phyloP scores from a whole-genome alignment of 2,113 vertebrate genomes.

The Daubentonia madagascariensis region DNA sequence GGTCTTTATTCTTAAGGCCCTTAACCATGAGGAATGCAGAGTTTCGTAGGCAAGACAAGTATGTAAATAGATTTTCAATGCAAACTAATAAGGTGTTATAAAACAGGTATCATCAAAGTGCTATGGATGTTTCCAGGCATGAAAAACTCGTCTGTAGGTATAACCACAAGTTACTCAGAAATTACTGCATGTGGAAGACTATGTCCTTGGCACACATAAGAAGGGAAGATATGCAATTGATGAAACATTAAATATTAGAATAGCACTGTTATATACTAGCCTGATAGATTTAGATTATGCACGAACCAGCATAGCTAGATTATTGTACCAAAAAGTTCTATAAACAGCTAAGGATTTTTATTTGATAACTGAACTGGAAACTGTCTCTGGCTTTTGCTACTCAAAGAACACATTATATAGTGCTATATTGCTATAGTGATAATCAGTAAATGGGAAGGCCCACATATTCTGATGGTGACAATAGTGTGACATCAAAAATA shows the following conservation, averaged over 20 bases:
- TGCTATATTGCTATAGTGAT: not conserved
- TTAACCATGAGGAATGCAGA: not conserved
- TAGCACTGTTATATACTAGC: not conserved
- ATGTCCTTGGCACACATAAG: not conserved
- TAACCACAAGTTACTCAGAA: not conserved
- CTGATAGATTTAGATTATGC: not conserved
- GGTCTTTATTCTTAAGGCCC: not conserved
- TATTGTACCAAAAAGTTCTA: not conserved
- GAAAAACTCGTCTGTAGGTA: not conserved
- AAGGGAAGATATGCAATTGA: not conserved
- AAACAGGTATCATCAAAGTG: not conserved
- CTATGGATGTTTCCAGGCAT: not conserved
- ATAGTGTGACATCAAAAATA: not conserved
- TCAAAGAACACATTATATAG: not conserved
- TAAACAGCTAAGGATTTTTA: constrained; percentile 1
- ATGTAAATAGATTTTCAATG: not conserved
- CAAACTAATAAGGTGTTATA: not conserved
- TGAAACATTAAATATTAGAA: not conserved
- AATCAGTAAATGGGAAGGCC: not conserved
- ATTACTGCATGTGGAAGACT: not conserved
- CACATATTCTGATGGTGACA: not conserved
- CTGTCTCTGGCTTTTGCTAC: not conserved
- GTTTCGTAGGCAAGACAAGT: not conserved
- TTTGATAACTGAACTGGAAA: not conserved
- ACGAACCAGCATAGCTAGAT: not conserved